Evolutionary conservation across 2,888 invertebrate species (phyloP).

Genomic region (Tanypteryx hageni): DNA sequence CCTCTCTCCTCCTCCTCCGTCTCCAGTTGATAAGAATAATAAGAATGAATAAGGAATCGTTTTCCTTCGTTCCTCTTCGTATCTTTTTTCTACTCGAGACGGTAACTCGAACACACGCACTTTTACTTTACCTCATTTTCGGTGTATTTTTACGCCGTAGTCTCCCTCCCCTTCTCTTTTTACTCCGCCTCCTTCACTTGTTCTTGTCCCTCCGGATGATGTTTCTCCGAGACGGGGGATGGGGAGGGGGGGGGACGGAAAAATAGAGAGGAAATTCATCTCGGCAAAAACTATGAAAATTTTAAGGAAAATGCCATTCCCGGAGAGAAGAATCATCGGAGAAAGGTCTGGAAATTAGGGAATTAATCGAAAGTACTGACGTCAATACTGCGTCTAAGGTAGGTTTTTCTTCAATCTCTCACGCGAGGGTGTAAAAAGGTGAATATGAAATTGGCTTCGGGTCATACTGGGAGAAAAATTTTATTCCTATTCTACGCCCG

Average conservation of each 20-base stretch:
- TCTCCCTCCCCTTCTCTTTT: not conserved
- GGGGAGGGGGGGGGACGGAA: not conserved
- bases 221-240: not conserved
- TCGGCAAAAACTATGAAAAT: constrained; percentile 24
- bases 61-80: not conserved
- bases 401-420: not conserved
- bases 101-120: not conserved
- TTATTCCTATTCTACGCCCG: too few relatives aligned
- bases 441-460: too few relatives aligned
- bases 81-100: not conserved
- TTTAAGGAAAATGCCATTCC: not conserved
- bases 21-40: constrained; percentile 28
- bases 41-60: not conserved
- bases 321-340: not conserved
- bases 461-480: too few relatives aligned
- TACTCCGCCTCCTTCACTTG: not conserved
- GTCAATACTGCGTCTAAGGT: not conserved
- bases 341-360: not conserved
- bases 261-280: not conserved
- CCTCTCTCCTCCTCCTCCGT: not conserved
- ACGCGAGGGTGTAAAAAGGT: not conserved
- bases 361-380: not conserved
- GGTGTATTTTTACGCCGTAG: not conserved
- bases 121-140: not conserved
- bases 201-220: not conserved